Conservation (phyloP, 2,888 invertebrate species). For the Gnatocerus cornutus region DNA sequence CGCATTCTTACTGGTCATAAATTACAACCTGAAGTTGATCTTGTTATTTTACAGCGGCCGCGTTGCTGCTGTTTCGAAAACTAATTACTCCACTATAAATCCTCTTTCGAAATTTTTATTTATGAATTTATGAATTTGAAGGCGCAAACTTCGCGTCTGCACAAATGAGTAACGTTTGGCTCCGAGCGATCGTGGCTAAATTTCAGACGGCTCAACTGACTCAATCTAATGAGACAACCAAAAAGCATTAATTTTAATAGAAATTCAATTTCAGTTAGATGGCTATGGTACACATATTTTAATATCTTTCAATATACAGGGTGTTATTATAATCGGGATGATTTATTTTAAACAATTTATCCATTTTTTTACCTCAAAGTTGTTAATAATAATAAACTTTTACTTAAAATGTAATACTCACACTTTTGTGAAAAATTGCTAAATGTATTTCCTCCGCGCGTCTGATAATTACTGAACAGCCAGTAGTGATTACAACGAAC, state of each 20-base stretch:
- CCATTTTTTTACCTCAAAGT: too few relatives aligned
- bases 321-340: too few relatives aligned
- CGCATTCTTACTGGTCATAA: conserved; percentile 67
- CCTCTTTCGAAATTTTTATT: conserved; percentile 51
- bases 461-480: too few relatives aligned
- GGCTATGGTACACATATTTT: too few relatives aligned
- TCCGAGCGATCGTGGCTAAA: neutral
- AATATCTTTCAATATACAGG: too few relatives aligned
- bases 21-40: conserved; percentile 64
- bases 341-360: too few relatives aligned
- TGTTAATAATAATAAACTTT: too few relatives aligned
- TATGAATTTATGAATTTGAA: conserved; percentile 37
- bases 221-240: neutral
- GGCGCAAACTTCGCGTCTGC: conserved; percentile 29
- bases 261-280: neutral
- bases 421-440: too few relatives aligned
- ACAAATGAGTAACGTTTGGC: neutral
- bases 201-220: neutral
- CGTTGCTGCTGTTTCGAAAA: conserved; percentile 55
- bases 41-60: conserved; percentile 55
- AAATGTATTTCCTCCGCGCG: too few relatives aligned
- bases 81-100: conserved; percentile 61
- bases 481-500: too few relatives aligned
- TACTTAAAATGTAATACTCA: too few relatives aligned
- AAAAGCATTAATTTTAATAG: neutral